Evolutionary conservation across 2,888 invertebrate species (phyloP).

Genomic region (Sphinx pinastri): DNA sequence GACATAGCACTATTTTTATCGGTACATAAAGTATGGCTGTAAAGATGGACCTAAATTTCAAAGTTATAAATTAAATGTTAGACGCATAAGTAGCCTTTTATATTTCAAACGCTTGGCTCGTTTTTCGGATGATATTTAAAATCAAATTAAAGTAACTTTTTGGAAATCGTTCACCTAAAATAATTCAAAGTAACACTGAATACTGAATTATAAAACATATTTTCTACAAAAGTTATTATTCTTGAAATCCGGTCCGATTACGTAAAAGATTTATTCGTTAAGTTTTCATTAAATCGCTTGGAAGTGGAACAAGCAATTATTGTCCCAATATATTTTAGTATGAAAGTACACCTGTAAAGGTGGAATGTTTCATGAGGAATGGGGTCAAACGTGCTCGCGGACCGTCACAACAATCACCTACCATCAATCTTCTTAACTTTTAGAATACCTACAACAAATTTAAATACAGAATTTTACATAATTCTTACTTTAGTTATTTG

Average conservation of each 20-base stretch:
- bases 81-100: no score
- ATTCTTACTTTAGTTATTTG: neutral
- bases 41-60: no score
- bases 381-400: constrained; percentile 46
- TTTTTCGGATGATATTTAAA: no score
- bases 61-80: no score
- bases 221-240: no score
- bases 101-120: no score
- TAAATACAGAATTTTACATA: neutral
- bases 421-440: constrained; percentile 57
- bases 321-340: constrained; percentile 1
- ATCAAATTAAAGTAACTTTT: no score
- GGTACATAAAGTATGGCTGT: neutral
- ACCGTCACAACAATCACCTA: constrained; percentile 44
- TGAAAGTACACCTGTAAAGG: constrained; percentile 3
- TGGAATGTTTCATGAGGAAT: constrained; percentile 44
- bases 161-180: no score
- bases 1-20: neutral
- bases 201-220: no score
- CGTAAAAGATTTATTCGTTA: neutral
- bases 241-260: no score
- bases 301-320: constrained; percentile 1
- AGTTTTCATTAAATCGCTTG: neutral
- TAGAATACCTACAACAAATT: constrained; percentile 29
- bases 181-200: no score